Evolutionary conservation across 2,797 vertebrate species (phyloP), one percentile per base, ranked within the genome.

Genomic region (Sebastes ruberrimus): DNA sequence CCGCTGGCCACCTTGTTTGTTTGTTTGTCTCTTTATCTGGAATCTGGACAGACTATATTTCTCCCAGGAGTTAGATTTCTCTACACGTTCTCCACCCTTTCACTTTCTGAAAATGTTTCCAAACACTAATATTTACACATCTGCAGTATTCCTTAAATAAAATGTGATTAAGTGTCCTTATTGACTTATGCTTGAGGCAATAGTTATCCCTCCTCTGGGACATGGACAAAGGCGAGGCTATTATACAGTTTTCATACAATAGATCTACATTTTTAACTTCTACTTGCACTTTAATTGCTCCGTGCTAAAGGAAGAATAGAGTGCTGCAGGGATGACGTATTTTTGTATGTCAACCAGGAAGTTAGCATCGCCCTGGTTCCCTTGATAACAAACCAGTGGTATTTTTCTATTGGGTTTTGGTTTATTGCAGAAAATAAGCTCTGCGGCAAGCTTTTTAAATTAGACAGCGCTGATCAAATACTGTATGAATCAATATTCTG

Each of bases 11-110:
- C 83, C 80, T 88, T 94, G 88, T 91, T 93, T 95, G 90, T 94
- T 92, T 94, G 90, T 93, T 89, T 94, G 93, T 90, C 86, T 93
- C 77, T 92, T 90, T 81, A 83, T 84, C 83, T 87, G 77, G 79
- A 92, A 90, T 88, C 83, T 91, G 88, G 84, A 91, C 57, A 35
- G 59, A 79, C 73, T 74, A 33, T 53, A 56, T 85, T 82, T 86
- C 78, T 81, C 72, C 74, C 70, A 74, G 69, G 83, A 89, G 83
- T 85, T 71, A 25, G 14, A 81, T 81, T 85, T 77, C 70, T 46
- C 63, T n/a, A 16, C 42, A 68, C 65, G 64, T 71, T 61, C 71
- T 64, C 22, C 25, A 61, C n/a, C 1, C 1, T 67, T 70, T 83
- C n/a, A 65, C 76, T 87, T 83, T 78, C 55, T 53, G 20, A 88